Base-by-base conservation (phyloP, 2,888 invertebrate genomes). In the Andrena praecox region DNA sequence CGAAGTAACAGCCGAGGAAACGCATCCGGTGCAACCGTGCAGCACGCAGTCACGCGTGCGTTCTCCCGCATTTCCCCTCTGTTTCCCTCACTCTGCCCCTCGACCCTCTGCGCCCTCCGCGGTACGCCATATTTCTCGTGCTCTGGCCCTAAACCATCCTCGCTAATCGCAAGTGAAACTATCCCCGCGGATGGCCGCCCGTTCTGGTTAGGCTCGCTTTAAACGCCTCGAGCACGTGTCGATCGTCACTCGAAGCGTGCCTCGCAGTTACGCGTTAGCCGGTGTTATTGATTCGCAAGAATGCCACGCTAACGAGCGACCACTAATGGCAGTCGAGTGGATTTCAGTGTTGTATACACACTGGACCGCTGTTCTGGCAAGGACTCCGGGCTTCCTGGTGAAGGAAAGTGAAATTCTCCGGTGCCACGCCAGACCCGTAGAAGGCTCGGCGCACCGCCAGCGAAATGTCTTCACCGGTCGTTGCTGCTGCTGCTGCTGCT, bases 31-130 rank as follows among this genome's bases (percentile, higher is more conserved):
- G 64, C 54, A 29, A 20, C 35, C 50, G 31, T 52, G 67, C 63
- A 33, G 52, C 56, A 63, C 63, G 82, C 80, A 71, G 73, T 86
- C 86, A 84, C 82, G 77, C 84, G 77, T 80, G 24, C 70, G 59
- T 76, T 59, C 59, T 31, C 70, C 24, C 35, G 66, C 70, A 31
- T 77, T 77, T 59, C 67, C 54, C 63, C 27, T 48, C 52, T 12
- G 16, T 42, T 42, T 31, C 48, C n/a, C 62, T 2, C 33, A 35
- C 12, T 12, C 12, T 16, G 16, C n/a, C 56, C 27, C 12, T 24
- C 56, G 31, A 7, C 27, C 8, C 27, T 0, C 24, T 3, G 35
- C 42, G 62, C 74, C 27, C 52, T 59, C 50, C 66, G 2, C 35
- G 24, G 1, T 27, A 27, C 20, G 20, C 50, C 3, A n/a, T 50